Evolutionary conservation across 1,140 invertebrate species (phyloP), one percentile per base, ranked within the genome.

Genomic region (Zelostemma sp.): DNA sequence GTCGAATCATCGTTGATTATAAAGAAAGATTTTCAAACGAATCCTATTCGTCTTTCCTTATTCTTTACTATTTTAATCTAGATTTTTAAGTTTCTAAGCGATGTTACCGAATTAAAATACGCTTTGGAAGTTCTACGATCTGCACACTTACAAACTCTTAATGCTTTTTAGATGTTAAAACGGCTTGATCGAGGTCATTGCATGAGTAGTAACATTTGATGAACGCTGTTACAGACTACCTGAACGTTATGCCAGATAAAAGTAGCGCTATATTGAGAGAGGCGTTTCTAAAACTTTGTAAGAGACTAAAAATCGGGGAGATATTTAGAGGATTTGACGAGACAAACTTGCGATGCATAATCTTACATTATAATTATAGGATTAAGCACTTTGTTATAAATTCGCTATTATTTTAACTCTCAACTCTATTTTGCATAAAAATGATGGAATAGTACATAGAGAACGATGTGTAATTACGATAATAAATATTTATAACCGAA

Each of bases 181-280:
- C 1, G 40, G 14, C 40, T 43, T 43, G 16, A 43, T 15, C n/a
- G 17, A 43, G 1, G 5, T 15, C 11, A 17, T 71, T 77, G 79
- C 79, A 80, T 80, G 79, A 75, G 79, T 80, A 80, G 79, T 79
- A 73, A 80, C 64, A 59, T 75, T 79, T 79, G 73, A 76, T 73
- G 66, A 80, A 79, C 71, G 67, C 73, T 80, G 72, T 77, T 76
- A 63, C 71, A 80, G 74, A 73, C 75, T 75, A 75, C 55, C 69
- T 75, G 68, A 75, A 72, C 75, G 65, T 79, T 79, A 74, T 70
- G 66, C 70, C 65, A 75, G 64, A 69, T 77, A 73, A 79, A 68
- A 74, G 57, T 78, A 73, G 72, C 62, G 63, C 72, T 73, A 67
- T 63, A 72, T 75, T 54, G 71, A 78, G 60, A 71, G 28, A 73